Evolutionary conservation across 2,113 vertebrate genomes (phyloP).

Genomic region (Eptatretus burgeri): DNA sequence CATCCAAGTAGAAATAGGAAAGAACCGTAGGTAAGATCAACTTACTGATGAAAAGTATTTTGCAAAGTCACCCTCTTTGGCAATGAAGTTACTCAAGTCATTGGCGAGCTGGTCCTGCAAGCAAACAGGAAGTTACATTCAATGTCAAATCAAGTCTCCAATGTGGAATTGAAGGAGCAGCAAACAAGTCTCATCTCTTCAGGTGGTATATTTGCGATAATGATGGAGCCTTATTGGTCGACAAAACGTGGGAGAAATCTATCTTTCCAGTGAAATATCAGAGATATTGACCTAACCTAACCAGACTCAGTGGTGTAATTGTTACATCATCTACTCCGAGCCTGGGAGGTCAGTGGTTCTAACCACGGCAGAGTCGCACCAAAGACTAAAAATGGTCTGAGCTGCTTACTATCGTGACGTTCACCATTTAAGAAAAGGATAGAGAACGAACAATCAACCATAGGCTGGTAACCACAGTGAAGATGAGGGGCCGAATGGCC

Average conservation of each 20-base stretch:
- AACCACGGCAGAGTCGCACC: too few relatives aligned
- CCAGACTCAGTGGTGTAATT: too few relatives aligned
- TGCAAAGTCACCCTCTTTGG: constrained; percentile 77
- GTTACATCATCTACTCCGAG: too few relatives aligned
- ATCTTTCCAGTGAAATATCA: neutral
- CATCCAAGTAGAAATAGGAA: too few relatives aligned
- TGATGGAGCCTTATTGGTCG: constrained; percentile 2
- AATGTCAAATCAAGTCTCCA: neutral
- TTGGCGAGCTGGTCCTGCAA: constrained; percentile 72
- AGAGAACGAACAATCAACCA: too few relatives aligned
- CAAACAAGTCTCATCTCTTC: neutral
- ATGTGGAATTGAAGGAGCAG: too few relatives aligned
- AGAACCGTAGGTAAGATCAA: constrained; percentile 1
- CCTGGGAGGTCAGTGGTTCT: too few relatives aligned
- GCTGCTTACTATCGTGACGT: too few relatives aligned
- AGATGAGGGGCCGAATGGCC: too few relatives aligned
- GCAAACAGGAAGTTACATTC: constrained; percentile 4
- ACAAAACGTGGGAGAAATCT: neutral
- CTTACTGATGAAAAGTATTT: constrained; percentile 56
- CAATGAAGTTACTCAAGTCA: constrained; percentile 84
- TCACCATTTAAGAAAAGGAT: too few relatives aligned
- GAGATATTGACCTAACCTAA: neutral
- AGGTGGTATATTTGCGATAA: neutral
- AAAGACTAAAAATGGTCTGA: too few relatives aligned
- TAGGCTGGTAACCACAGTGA: too few relatives aligned